Percentiles rank a stretch among this genome's conserved stretches.
Conservation (phyloP, 2,113 vertebrate genomes). For the Takifugu flavidus region DNA sequence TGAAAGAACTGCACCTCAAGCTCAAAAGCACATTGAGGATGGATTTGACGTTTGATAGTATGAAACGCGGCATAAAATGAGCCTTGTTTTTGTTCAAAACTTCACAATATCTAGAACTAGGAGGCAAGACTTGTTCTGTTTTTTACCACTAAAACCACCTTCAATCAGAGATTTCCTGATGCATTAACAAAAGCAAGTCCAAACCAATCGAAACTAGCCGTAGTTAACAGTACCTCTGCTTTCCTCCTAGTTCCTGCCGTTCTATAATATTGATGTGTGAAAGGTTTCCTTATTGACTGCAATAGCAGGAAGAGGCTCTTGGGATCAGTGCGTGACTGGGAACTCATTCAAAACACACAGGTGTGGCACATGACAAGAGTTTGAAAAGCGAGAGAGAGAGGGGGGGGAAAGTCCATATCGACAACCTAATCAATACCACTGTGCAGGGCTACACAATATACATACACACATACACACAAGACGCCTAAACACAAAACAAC, state of each 20-base stretch:
- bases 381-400: conserved; percentile 56
- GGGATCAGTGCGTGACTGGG: conserved; percentile 58
- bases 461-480: conserved; percentile 41
- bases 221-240: conserved; percentile 65
- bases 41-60: conserved; percentile 22
- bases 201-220: conserved; percentile 66
- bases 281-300: conserved; percentile 74
- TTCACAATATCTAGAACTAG: conserved; percentile 7
- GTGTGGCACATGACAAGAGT: conserved; percentile 61
- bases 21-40: conserved; percentile 4
- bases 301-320: conserved; percentile 60
- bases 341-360: conserved; percentile 64
- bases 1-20: conserved; percentile 22
- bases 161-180: conserved; percentile 66
- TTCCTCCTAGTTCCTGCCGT: conserved; percentile 49
- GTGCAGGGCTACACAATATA: conserved; percentile 42
- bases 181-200: conserved; percentile 66
- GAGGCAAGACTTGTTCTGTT: conserved; percentile 20
- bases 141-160: conserved; percentile 49
- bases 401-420: conserved; percentile 60
- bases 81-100: conserved; percentile 8
- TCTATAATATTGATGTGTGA: conserved; percentile 73
- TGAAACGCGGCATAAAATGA: conserved; percentile 15
- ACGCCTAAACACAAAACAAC: conserved; percentile 15
- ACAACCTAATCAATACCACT: conserved; percentile 62